Percentiles rank a stretch among this genome's conserved stretches.
Evolutionary conservation across 2,113 vertebrate genomes (phyloP).

Genomic region (Grantiella picta): DNA sequence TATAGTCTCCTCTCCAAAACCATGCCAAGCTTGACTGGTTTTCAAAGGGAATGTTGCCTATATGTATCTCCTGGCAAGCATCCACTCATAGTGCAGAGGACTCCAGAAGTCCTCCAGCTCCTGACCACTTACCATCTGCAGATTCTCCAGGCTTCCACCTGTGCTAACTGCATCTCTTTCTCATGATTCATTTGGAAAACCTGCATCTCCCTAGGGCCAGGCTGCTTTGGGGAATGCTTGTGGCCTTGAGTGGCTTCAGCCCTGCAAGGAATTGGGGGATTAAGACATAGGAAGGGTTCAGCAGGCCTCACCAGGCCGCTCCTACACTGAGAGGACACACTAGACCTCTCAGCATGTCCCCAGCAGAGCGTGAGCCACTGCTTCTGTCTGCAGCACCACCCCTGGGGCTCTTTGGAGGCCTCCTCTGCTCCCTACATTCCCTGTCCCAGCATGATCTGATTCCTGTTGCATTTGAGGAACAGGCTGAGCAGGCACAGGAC

Average conservation of each 20-base stretch:
- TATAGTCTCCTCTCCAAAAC: not conserved
- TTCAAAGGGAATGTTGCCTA: not conserved
- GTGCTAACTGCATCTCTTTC: not conserved
- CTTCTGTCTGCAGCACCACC: not conserved
- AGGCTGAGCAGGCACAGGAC: not conserved
- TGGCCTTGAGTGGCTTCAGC: not conserved
- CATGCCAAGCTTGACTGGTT: fast-evolving
- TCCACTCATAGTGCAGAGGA: not conserved
- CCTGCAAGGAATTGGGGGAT: not conserved
- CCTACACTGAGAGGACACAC: fast-evolving
- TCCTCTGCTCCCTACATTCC: not conserved
- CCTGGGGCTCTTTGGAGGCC: not conserved
- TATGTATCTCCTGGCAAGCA: not conserved
- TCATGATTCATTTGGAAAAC: not conserved
- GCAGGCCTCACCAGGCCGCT: not conserved
- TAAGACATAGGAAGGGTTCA: not conserved
- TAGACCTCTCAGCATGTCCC: not conserved
- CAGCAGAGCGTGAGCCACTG: not conserved
- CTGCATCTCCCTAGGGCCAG: not conserved
- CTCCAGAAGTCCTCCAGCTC: not conserved
- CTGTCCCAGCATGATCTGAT: fast-evolving
- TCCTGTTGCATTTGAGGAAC: not conserved
- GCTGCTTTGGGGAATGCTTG: not conserved
- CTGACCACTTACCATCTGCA: not conserved
- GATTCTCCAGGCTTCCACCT: not conserved